A percentile compares a stretch with the other conserved stretches of the same genome.
These are phyloP conservation scores for Sylvietta virens DNA, from an alignment of 2,113 vertebrate species.

Conservation along the genomic window DNA sequence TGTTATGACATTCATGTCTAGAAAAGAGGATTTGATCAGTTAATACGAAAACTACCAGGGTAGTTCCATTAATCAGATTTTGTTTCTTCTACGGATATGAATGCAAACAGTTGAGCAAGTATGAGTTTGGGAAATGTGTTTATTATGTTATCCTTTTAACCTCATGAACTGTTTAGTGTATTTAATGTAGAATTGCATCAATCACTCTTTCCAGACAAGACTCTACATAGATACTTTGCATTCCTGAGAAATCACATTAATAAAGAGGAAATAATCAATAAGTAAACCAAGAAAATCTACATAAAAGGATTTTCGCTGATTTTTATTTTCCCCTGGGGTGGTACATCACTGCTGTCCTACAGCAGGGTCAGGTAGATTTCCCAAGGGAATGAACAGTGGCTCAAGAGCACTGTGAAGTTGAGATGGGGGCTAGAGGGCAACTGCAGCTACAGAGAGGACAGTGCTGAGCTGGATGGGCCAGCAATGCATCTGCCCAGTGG, in stretches of 20 bases:
- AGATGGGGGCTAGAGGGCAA: neutral
- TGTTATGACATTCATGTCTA: conserved; percentile 46
- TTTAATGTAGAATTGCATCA: conserved; percentile 8
- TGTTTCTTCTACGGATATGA: conserved; percentile 24
- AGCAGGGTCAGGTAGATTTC: neutral
- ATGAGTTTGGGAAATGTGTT: conserved; percentile 35
- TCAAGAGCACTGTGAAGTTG: neutral
- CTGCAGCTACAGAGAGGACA: neutral
- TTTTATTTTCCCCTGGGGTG: neutral
- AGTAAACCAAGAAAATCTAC: neutral
- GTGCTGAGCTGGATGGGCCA: neutral
- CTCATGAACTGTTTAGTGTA: conserved; percentile 15
- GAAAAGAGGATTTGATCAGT: conserved; percentile 18
- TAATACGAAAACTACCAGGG: conserved; percentile 49
- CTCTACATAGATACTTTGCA: neutral
- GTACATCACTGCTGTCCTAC: neutral
- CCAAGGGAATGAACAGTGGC: neutral
- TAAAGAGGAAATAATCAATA: neutral
- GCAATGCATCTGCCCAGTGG: neutral
- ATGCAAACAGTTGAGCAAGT: conserved; percentile 49
- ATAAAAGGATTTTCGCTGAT: neutral
- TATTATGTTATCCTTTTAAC: conserved; percentile 62
- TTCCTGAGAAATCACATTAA: neutral
- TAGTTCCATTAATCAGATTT: conserved; percentile 55
- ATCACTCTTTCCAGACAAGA: neutral